A percentile compares a stretch with the other conserved stretches of the same genome.
Evolutionary conservation across 2,888 invertebrate genomes (phyloP).

Genomic region (Lumbricus terrestris): DNA sequence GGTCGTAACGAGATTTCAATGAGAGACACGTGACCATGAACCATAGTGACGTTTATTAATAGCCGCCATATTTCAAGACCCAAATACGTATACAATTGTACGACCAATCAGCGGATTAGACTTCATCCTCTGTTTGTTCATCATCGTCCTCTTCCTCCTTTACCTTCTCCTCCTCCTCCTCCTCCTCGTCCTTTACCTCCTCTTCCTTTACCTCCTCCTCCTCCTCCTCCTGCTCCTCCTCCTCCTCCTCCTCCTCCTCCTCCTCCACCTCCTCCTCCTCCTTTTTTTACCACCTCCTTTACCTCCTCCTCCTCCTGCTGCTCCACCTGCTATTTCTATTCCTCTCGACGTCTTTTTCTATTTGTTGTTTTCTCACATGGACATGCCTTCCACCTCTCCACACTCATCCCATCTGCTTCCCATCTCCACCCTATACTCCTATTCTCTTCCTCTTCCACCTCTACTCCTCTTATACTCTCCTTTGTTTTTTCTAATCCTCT

Average conservation of each 20-base stretch:
- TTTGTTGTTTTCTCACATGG: too few species aligned
- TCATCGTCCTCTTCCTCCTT: neutral
- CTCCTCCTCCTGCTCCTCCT: neutral
- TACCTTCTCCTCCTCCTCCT: neutral
- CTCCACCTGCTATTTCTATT: too few species aligned
- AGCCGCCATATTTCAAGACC: neutral
- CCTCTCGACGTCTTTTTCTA: neutral
- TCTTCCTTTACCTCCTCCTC: neutral
- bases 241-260: neutral
- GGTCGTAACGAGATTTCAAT: neutral
- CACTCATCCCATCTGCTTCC: neutral
- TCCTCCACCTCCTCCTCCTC: too few species aligned
- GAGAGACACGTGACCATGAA: neutral
- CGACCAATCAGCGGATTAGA: neutral
- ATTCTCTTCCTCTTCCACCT: neutral
- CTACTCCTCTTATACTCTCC: neutral
- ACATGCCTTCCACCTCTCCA: too few species aligned
- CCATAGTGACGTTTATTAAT: neutral
- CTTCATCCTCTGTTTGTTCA: neutral
- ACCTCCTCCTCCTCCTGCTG: too few species aligned
- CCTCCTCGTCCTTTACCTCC: neutral
- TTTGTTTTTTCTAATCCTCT: neutral
- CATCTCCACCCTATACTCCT: neutral
- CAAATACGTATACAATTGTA: too few species aligned
- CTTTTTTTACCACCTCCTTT: too few species aligned